Conservation (phyloP, 1,140 invertebrate species). For the Drosophila baimaii region DNA sequence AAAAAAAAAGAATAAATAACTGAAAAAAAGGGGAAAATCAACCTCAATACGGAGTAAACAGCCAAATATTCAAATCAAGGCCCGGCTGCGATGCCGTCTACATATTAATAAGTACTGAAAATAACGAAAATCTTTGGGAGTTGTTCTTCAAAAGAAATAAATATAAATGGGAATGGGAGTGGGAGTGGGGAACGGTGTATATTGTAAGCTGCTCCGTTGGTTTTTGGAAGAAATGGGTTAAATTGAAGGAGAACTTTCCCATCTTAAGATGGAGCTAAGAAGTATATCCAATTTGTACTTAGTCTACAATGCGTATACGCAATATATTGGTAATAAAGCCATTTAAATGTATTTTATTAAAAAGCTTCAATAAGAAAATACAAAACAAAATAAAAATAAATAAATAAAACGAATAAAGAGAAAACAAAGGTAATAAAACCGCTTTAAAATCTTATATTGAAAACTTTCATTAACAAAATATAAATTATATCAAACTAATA, state of each 20-base stretch:
- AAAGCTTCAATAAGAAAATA: no score
- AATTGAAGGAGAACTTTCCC: conserved; percentile 12
- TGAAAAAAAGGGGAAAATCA: conserved; percentile 28
- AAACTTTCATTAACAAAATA: not conserved
- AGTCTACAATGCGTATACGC: not conserved
- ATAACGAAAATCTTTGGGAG: conserved; percentile 9
- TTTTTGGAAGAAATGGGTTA: conserved; percentile 10
- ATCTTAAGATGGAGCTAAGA: not conserved
- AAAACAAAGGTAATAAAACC: no score
- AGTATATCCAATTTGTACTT: not conserved
- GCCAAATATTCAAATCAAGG: conserved; percentile 40
- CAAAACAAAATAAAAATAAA: no score
- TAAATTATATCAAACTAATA: no score
- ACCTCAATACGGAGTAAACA: conserved; percentile 34
- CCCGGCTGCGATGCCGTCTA: conserved; percentile 48
- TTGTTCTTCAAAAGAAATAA: conserved; percentile 16
- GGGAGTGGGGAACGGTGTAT: not conserved
- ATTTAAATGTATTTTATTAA: no score
- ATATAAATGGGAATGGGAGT: conserved; percentile 8
- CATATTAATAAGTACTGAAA: conserved; percentile 59
- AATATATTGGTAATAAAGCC: no score
- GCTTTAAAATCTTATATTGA: no score
- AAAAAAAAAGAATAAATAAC: not conserved
- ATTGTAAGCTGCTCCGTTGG: not conserved
- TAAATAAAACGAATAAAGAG: no score